Conservation (phyloP, 2,113 vertebrate genomes). For the Poeciliopsis prolifica region DNA sequence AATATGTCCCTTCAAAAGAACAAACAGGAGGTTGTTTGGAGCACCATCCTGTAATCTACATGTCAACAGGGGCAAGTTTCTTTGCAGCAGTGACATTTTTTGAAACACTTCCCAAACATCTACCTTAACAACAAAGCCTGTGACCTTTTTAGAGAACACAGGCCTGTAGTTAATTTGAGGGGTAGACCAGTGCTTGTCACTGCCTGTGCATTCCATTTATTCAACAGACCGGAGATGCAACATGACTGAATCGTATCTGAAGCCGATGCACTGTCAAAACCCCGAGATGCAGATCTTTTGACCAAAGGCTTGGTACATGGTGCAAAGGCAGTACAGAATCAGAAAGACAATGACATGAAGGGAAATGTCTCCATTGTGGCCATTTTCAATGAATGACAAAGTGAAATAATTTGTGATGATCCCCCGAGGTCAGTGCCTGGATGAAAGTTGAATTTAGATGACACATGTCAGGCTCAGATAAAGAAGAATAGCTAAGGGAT, state of each 20-base stretch:
- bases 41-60: constrained; percentile 58
- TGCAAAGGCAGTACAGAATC: background rate
- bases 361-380: constrained; percentile 32
- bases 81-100: constrained; percentile 27
- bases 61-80: constrained; percentile 41
- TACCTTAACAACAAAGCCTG: constrained; percentile 41
- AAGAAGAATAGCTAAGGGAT: background rate
- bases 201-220: constrained; percentile 53
- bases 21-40: constrained; percentile 37
- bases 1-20: constrained; percentile 7
- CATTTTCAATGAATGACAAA: constrained; percentile 34
- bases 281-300: constrained; percentile 1
- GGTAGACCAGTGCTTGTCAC: constrained; percentile 56
- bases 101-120: constrained; percentile 29
- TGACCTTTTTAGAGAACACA: constrained; percentile 59
- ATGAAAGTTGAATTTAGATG: constrained; percentile 34
- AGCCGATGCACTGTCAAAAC: constrained; percentile 33
- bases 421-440: constrained; percentile 11
- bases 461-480: constrained; percentile 28
- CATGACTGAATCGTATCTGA: constrained; percentile 50
- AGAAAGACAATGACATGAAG: constrained; percentile 23
- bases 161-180: constrained; percentile 61
- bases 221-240: constrained; percentile 53
- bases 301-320: constrained; percentile 27
- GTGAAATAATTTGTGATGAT: constrained; percentile 50